Evolutionary conservation across 2,113 vertebrate species (phyloP).

Genomic region (Gnathonemus longibarbis): DNA sequence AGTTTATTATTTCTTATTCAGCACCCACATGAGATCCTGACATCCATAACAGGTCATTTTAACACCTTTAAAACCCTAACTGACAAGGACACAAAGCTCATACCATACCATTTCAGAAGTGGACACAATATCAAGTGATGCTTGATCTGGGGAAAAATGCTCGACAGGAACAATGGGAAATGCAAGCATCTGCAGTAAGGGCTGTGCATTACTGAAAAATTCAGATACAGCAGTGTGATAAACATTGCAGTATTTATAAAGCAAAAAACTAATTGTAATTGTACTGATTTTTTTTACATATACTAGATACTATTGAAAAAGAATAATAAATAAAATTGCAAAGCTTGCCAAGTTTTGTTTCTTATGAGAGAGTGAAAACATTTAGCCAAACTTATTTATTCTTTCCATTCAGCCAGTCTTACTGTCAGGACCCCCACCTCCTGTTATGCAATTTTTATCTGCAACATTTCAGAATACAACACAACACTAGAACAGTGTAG

Average conservation of each 20-base stretch:
- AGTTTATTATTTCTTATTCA: neutral
- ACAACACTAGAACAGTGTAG: neutral
- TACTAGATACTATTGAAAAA: neutral
- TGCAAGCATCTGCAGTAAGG: constrained; percentile 67
- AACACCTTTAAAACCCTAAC: constrained; percentile 74
- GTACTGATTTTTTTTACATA: neutral
- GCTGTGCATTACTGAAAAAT: neutral
- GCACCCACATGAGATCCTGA: neutral
- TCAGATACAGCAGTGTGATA: neutral
- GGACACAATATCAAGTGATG: constrained; percentile 50
- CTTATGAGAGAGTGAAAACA: neutral
- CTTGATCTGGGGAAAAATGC: constrained; percentile 62
- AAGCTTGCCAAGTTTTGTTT: neutral
- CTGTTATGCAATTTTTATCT: neutral
- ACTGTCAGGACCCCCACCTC: no score
- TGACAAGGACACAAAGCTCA: constrained; percentile 75
- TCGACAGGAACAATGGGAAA: constrained; percentile 61
- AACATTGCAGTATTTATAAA: neutral
- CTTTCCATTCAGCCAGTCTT: constrained; percentile 64
- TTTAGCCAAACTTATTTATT: constrained; percentile 52
- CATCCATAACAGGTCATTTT: constrained; percentile 61
- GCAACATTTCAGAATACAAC: neutral
- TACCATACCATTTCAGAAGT: constrained; percentile 55
- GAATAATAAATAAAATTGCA: neutral
- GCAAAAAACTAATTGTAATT: neutral